phyloP scores from a whole-genome alignment of 2,888 invertebrate genomes.

The Leptinotarsa tumamoca region DNA sequence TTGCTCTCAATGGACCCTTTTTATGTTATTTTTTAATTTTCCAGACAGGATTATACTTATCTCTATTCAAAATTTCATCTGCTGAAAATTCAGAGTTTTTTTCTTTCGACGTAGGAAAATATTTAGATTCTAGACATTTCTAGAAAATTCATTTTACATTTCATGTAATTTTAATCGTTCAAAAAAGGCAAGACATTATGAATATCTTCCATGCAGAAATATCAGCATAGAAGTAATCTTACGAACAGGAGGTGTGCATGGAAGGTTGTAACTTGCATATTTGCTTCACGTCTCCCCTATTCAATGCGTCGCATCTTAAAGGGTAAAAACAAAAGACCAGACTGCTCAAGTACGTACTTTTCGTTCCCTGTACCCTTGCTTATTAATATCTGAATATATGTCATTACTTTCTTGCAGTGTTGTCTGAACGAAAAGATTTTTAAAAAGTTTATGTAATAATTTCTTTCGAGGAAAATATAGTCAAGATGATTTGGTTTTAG shows the following conservation, averaged over 20 bases:
- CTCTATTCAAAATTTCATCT: not conserved
- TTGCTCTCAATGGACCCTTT: too few relatives aligned
- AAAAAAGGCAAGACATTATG: too few relatives aligned
- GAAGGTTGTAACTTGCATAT: constrained; percentile 44
- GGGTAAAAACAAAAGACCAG: constrained; percentile 59
- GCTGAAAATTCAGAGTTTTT: not conserved
- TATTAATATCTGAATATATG: constrained; percentile 57
- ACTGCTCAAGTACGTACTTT: constrained; percentile 57
- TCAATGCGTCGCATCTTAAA: constrained; percentile 58
- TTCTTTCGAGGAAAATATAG: too few relatives aligned
- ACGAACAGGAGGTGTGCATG: constrained; percentile 44
- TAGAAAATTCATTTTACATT: too few relatives aligned
- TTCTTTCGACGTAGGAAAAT: not conserved
- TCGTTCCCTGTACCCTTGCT: constrained; percentile 49
- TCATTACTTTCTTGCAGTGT: constrained; percentile 47
- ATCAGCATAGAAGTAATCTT: constrained; percentile 50
- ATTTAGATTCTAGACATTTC: too few relatives aligned
- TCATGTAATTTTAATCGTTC: too few relatives aligned
- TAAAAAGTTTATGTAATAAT: too few relatives aligned
- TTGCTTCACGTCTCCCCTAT: constrained; percentile 53
- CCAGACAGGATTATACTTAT: not conserved
- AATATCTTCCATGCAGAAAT: too few relatives aligned
- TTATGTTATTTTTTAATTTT: not conserved
- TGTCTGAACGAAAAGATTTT: not conserved
- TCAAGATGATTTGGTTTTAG: too few relatives aligned